These are phyloP conservation scores for Parauchenoglanis ngamensis DNA, from an alignment of 2,797 vertebrate species.

Conservation along the genomic window DNA sequence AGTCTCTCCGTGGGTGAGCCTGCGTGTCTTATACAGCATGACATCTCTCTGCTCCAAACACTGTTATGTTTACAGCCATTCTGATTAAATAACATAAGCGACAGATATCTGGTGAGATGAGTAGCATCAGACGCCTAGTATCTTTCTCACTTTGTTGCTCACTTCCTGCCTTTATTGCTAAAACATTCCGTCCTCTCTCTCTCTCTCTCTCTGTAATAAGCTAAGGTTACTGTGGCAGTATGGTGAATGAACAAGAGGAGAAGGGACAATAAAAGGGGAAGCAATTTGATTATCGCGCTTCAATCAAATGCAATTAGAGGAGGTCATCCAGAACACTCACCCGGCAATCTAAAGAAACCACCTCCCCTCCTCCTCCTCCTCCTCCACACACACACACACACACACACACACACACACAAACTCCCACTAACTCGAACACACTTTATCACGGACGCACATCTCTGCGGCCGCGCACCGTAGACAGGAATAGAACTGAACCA, in stretches of 20 bases:
- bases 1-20: constrained; percentile 34
- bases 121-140: neutral
- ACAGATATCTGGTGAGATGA: neutral
- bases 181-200: constrained; percentile 18
- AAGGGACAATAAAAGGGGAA: constrained; percentile 62
- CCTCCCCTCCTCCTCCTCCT: constrained; percentile 28
- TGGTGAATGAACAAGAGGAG: constrained; percentile 25
- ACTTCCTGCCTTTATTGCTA: neutral
- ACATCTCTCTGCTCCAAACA: constrained; percentile 56
- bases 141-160: constrained; percentile 46
- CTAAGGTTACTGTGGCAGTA: constrained; percentile 30
- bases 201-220: constrained; percentile 57
- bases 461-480: constrained; percentile 8
- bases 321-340: constrained; percentile 73
- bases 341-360: constrained; percentile 68
- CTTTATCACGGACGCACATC: constrained; percentile 29
- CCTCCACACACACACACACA: no score
- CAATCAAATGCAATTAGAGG: constrained; percentile 71
- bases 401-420: no score
- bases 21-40: constrained; percentile 53
- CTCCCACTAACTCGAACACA: neutral
- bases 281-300: constrained; percentile 72
- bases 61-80: constrained; percentile 52
- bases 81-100: constrained; percentile 61
- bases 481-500: constrained; percentile 31